phyloP scores from a whole-genome alignment of 2,113 vertebrate genomes.

The rabbit (Oryctolagus cuniculus) region DNA sequence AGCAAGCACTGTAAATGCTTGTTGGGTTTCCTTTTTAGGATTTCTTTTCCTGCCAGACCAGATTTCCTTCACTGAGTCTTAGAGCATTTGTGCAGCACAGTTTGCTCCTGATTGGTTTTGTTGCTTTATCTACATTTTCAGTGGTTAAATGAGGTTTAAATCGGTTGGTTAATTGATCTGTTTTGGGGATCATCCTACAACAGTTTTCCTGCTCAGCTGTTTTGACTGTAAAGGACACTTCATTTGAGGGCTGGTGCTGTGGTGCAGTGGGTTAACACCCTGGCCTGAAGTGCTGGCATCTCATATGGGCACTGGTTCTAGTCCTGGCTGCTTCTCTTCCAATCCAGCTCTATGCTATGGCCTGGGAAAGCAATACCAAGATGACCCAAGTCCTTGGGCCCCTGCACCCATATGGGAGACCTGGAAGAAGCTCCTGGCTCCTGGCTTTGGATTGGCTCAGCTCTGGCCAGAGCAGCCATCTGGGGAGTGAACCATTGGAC shows the following conservation, averaged over 20 bases:
- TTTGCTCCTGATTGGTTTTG: neutral
- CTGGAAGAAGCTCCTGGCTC: no score
- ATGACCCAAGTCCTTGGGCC: no score
- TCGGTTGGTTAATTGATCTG: slow-evolving; percentile 26
- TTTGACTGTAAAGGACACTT: neutral
- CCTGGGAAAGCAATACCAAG: no score
- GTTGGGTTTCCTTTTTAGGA: neutral
- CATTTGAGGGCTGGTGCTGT: neutral
- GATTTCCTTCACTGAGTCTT: neutral
- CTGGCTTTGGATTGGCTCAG: no score
- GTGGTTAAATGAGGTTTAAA: neutral
- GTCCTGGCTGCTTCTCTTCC: no score
- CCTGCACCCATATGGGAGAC: no score
- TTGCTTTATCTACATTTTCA: neutral
- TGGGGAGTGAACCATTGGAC: no score
- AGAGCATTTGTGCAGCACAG: neutral
- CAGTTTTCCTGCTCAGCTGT: neutral
- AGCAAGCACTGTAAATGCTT: neutral
- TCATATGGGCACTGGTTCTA: no score
- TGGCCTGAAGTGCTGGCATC: no score
- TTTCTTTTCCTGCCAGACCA: neutral
- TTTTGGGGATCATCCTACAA: neutral
- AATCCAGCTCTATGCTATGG: no score
- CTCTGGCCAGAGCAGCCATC: no score
- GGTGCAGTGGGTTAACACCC: no score